phyloP scores from a whole-genome alignment of 2,797 vertebrate genomes.

The Neosalanx taihuensis region DNA sequence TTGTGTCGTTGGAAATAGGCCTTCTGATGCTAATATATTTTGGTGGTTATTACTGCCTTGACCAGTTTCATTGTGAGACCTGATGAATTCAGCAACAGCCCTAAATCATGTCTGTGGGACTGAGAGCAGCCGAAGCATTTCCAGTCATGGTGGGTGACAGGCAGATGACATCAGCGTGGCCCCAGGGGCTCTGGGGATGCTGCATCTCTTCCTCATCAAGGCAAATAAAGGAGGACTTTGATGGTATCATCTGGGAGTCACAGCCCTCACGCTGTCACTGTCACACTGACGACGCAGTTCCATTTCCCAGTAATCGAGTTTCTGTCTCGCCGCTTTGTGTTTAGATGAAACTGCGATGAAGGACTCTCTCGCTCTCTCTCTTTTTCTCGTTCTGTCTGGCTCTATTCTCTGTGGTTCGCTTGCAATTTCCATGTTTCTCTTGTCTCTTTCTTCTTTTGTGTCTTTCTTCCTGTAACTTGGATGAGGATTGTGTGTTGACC shows the following conservation, averaged over 20 bases:
- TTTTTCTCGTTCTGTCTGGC: background rate
- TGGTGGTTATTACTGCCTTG: slow-evolving; percentile 38
- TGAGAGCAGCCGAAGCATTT: slow-evolving; percentile 45
- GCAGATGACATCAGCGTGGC: slow-evolving; percentile 68
- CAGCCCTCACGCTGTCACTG: slow-evolving; percentile 50
- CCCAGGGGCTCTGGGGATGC: slow-evolving; percentile 53
- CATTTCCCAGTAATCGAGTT: slow-evolving; percentile 72
- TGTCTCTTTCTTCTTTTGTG: background rate
- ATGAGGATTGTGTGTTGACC: too few relatives aligned
- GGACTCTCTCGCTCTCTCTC: slow-evolving; percentile 14
- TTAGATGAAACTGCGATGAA: slow-evolving; percentile 61
- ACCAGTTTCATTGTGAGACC: slow-evolving; percentile 47
- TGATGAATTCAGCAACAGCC: slow-evolving; percentile 48
- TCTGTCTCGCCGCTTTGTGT: slow-evolving; percentile 67
- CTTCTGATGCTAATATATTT: slow-evolving; percentile 42
- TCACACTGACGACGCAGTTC: slow-evolving; percentile 62
- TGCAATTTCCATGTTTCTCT: background rate
- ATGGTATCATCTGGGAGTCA: slow-evolving; percentile 69
- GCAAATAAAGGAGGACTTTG: slow-evolving; percentile 73
- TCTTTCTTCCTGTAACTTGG: slow-evolving; percentile 1
- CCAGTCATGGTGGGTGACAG: slow-evolving; percentile 64
- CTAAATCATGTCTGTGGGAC: slow-evolving; percentile 41
- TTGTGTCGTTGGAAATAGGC: background rate
- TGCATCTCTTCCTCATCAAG: slow-evolving; percentile 68
- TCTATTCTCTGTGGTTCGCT: background rate